Evolutionary conservation across 2,113 vertebrate genomes (phyloP), one percentile per base, ranked within the genome.

Genomic region (Carettochelys insculpta): DNA sequence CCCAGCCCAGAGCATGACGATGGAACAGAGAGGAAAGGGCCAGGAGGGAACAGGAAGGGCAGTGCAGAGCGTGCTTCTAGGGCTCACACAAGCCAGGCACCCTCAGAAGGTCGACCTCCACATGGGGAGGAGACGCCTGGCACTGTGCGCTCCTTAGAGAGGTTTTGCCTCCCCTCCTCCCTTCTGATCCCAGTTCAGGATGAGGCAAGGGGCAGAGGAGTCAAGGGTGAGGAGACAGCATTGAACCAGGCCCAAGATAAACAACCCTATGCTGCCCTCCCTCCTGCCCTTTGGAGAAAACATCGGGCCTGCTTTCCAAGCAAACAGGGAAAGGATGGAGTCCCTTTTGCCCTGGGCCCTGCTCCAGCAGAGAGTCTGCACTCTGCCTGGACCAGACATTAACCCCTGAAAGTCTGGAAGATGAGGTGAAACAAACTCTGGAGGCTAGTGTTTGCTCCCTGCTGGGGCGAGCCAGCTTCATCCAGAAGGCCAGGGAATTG

Each of bases 161-260:
- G 43, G 41, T 65, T 68, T 47, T 45, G 88, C 83, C 82, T 91
- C 89, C 80, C 88, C 76, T 87, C 80, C 90, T 87, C 75, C 12
- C 27, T 9, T 43, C n/a, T 41, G 58, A 27, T 29, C n/a, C 34
- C 31, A 11, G 41, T 0, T 0, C 0, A 3, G 89, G 83, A 27
- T 2, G 11, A 13, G 22, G 58, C 17, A 75, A 0, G 0, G 82
- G 61, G 31, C 14, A 9, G n/a, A 34, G 47, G 29, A 47, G 48
- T 58, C 80, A 43, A 53, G 65, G 11, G 38, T 54, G 38, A 65
- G 7, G 24, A n/a, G 1, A 3, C 0, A 1, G 31, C 7, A 3
- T 85, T 95, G 95, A 90, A 91, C 9, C 34, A 71, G 88, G 71
- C 93, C 95, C 96, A 95, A 96, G 50, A 96, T n/a, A 96, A 97